phyloP scores from a whole-genome alignment of 2,797 vertebrate species.

The Ctenosaura bakeri region DNA sequence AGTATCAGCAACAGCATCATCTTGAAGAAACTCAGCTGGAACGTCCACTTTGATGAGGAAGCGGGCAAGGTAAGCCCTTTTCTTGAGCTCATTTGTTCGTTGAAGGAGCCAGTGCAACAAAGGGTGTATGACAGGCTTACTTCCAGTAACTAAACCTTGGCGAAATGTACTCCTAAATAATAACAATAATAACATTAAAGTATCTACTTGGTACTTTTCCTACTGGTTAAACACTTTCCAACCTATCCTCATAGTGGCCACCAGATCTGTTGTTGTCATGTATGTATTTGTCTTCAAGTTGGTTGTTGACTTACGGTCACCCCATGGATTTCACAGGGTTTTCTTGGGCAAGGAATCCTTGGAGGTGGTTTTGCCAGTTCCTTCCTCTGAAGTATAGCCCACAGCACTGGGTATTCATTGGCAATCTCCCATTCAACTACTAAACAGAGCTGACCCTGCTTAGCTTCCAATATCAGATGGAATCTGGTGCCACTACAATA shows the following conservation, averaged over 20 bases:
- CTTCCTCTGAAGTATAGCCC: too few species aligned
- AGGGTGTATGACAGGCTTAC: conserved; percentile 93
- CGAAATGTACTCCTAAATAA: conserved; percentile 89
- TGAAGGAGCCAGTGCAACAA: conserved; percentile 95
- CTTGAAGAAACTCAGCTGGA: conserved; percentile 93
- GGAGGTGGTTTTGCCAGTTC: too few species aligned
- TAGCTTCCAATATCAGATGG: too few species aligned
- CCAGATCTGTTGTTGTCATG: too few species aligned
- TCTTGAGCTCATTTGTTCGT: conserved; percentile 91
- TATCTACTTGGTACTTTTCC: background rate
- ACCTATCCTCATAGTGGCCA: background rate
- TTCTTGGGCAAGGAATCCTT: too few species aligned
- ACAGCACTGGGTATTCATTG: too few species aligned
- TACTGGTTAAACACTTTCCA: background rate
- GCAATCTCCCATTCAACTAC: too few species aligned
- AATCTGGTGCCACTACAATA: too few species aligned
- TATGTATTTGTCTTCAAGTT: too few species aligned
- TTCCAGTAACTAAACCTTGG: conserved; percentile 93
- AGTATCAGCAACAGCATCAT: conserved; percentile 91
- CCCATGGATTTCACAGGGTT: too few species aligned
- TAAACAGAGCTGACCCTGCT: too few species aligned
- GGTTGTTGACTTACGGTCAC: too few species aligned
- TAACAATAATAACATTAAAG: conserved; percentile 22
- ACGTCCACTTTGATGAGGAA: conserved; percentile 94
- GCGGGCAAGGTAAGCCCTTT: conserved; percentile 94